phyloP scores from a whole-genome alignment of 2,797 vertebrate species.

The Scolopax bukidnonensis region DNA sequence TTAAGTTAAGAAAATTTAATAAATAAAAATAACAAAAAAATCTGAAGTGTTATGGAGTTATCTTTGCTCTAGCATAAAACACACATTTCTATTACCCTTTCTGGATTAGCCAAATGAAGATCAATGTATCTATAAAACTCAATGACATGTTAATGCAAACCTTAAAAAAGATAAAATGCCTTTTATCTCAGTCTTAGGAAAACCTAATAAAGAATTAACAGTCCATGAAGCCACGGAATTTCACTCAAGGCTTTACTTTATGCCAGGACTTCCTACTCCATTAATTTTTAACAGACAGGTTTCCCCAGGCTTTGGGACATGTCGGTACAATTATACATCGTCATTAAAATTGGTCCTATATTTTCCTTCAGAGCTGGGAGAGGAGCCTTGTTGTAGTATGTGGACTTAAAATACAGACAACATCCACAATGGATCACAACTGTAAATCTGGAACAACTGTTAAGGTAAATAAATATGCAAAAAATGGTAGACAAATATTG shows the following conservation, averaged over 20 bases:
- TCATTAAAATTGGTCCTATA: neutral
- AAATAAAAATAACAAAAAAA: slow-evolving; percentile 44
- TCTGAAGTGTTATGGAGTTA: neutral
- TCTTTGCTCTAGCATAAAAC: slow-evolving; percentile 44
- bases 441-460: neutral
- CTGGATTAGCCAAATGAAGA: slow-evolving; percentile 76
- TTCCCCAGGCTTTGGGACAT: slow-evolving; percentile 50
- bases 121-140: slow-evolving; percentile 75
- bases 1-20: neutral
- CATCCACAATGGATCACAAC: neutral
- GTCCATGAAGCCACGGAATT: slow-evolving; percentile 73
- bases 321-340: neutral
- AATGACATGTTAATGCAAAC: slow-evolving; percentile 75
- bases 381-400: neutral
- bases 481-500: neutral
- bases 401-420: neutral
- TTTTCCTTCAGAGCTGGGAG: neutral
- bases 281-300: slow-evolving; percentile 76
- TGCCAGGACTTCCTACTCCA: slow-evolving; percentile 71
- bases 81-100: slow-evolving; percentile 65
- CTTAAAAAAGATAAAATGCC: slow-evolving; percentile 80
- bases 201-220: slow-evolving; percentile 84
- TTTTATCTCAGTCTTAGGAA: slow-evolving; percentile 80
- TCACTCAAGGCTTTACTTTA: slow-evolving; percentile 77
- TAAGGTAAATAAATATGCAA: neutral